Evolutionary conservation across 2,888 invertebrate species (phyloP), one percentile per base, ranked within the genome.

Genomic region (Heteromurus nitidus): DNA sequence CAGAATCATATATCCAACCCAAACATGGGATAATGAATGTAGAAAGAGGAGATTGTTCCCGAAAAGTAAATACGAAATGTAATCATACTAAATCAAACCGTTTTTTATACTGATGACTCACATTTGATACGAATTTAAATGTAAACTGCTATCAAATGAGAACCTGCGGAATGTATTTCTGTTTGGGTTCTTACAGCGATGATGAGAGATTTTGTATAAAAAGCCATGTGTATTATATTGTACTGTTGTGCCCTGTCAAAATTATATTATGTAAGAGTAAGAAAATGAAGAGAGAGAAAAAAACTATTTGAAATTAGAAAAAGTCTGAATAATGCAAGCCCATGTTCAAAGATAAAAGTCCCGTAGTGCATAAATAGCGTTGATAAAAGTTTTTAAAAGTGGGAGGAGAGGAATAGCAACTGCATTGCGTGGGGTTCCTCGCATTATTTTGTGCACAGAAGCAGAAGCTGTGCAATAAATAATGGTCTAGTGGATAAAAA

Each of bases 391-490:
- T 44, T 67, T 26, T 30, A 44, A 20, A 9, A 36, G 36, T 36
- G n/a, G n/a, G n/a, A 47, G n/a, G 47, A 47, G 22, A 55, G 55
- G 26, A 55, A 22, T 26, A 26, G 24, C 55, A 26, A 26, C n/a
- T 13, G 30, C 31, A 13, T 55, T 62, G 62, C 36, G 62, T 62
- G 62, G 73, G 73, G 73, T 50, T 65, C 65, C 65, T 76, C 76
- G 68, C 24, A 76, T 76, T 76, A 76, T 58, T 44, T 42, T 20
- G 68, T 58, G 76, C 76, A 76, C 76, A 60, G 76, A 67, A 76
- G 76, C 76, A 67, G 65, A 76, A 68, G 67, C 55, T 65, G 53
- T 55, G 64, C 74, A 65, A 55, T 76, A 76, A 67, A 76, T 68
- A 55, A 76, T 60, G 68, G 30, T 76, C 47, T 67, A 53, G 76